Evolutionary conservation across 1,140 invertebrate genomes (phyloP).

Genomic region (Medauroidea extradentata): DNA sequence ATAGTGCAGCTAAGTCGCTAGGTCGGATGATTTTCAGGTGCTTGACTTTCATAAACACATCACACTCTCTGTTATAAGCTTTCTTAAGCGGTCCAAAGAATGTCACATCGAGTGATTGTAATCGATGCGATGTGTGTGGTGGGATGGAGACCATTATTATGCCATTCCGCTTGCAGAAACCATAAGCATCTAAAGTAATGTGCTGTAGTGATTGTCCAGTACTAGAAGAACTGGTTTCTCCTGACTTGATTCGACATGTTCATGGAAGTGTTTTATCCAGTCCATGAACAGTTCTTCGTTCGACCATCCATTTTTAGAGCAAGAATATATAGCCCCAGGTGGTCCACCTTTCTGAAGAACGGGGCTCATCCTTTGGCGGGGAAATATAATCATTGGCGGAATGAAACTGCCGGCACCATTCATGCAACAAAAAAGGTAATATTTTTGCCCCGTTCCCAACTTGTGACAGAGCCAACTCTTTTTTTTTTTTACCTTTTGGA

Average conservation of each 20-base stretch:
- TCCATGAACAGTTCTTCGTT: constrained; percentile 9
- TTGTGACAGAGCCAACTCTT: constrained; percentile 34
- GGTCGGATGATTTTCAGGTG: constrained; percentile 33
- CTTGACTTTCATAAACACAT: constrained; percentile 25
- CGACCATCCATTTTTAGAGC: constrained; percentile 13
- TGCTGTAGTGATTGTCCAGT: constrained; percentile 34
- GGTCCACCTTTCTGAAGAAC: constrained; percentile 30
- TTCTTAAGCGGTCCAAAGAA: constrained; percentile 15
- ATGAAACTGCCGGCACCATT: too few species aligned
- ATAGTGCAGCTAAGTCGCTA: constrained; percentile 30
- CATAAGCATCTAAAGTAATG: constrained; percentile 25
- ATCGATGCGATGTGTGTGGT: constrained; percentile 36
- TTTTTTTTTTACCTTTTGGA: constrained; percentile 37
- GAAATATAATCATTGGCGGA: too few species aligned
- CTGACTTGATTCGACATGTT: constrained; percentile 22
- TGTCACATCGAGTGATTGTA: neutral
- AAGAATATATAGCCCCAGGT: constrained; percentile 21
- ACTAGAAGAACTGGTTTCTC: constrained; percentile 28
- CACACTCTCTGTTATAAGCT: constrained; percentile 24
- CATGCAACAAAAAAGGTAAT: too few species aligned
- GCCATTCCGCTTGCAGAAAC: constrained; percentile 27
- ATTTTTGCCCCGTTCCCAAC: too few species aligned
- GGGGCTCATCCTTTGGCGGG: too few species aligned
- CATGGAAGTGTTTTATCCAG: constrained; percentile 24
- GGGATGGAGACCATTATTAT: constrained; percentile 35